phyloP scores from a whole-genome alignment of 2,797 vertebrate species.

The Rhincodon typus region DNA sequence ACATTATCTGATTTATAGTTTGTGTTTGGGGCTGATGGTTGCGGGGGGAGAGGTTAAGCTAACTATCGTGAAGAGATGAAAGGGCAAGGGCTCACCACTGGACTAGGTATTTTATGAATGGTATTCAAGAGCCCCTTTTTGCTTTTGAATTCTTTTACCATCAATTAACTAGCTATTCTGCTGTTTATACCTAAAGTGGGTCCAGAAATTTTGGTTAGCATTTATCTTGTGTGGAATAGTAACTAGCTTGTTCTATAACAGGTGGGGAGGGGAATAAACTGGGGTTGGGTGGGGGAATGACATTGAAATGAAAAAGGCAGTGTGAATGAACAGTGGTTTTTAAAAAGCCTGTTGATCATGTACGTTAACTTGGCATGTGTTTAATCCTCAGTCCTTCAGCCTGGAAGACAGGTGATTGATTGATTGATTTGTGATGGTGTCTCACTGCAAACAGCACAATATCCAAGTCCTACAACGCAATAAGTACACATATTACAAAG shows the following conservation, averaged over 20 bases:
- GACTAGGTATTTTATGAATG: not conserved
- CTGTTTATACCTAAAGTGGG: conserved; percentile 26
- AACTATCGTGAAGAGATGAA: not conserved
- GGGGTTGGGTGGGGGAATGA: no score
- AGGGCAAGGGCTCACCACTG: not conserved
- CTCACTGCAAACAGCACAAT: not conserved
- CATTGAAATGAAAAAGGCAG: not conserved
- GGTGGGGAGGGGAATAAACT: not conserved
- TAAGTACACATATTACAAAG: not conserved
- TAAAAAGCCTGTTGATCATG: not conserved
- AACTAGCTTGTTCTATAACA: conserved; percentile 12
- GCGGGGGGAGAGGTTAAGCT: not conserved
- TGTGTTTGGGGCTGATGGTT: not conserved
- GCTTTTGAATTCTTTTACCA: conserved; percentile 28
- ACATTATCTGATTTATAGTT: conserved; percentile 12
- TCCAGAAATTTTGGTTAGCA: conserved; percentile 16
- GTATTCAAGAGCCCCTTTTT: not conserved
- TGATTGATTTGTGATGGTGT: not conserved
- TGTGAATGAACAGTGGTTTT: conserved; percentile 31
- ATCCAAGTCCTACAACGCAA: not conserved
- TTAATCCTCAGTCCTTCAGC: not conserved
- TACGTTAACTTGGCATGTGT: not conserved
- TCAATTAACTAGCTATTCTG: conserved; percentile 21
- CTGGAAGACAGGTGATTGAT: not conserved
- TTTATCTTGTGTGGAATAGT: conserved; percentile 3